Base-by-base conservation (phyloP, 2,888 invertebrate genomes). In the Conomelus anceps region DNA sequence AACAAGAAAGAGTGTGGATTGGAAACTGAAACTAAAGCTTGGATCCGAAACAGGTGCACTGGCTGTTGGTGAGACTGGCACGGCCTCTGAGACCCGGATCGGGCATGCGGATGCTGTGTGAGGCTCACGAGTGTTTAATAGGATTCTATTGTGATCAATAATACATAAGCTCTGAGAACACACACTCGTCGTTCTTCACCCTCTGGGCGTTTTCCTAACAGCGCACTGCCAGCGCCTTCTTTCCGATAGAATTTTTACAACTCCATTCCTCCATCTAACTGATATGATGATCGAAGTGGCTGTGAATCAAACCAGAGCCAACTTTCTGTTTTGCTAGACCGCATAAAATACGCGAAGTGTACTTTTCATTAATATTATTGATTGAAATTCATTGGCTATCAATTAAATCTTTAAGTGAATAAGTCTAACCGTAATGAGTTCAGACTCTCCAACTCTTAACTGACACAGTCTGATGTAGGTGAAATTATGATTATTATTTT, bases 81-180 rank as follows among this genome's bases (percentile, higher is more conserved):
- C n/a, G n/a, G n/a, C n/a, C n/a, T n/a, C n/a, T n/a, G n/a, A n/a
- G 26, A 11, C 26, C 26, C 4, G 26, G 11, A 4, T 34, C 17
- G 34, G 34, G 34, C 34, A 3, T 17, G 34, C 13, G 34, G 34
- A 34, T 34, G 34, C 34, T 17, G 34, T 34, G 34, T 17, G 34
- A 34, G 34, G 34, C 86, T 86, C 26, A 26, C 26, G 86, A 86
- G 86, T 86, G 86, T 86, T 86, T 86, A 86, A 86, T 86, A 86
- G 86, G 86, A 86, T 86, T 86, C 86, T 86, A 86, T 86, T 86
- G 86, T 86, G 86, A 86, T 86, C 86, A 86, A 86, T 86, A 86
- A 86, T 86, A 26, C 86, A 86, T 86, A 86, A 26, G 26, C 86
- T 26, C 86, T 86, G 86, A 86, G 86, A 86, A 86, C 86, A 86